phyloP scores from a whole-genome alignment of 1,140 invertebrate species.

The honey bee (Apis mellifera) region Amel_HAv3.1 CM009935.2:75501-76000 shows the following conservation, averaged over 20 bases:
- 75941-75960: too few relatives aligned
- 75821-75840: too few relatives aligned
- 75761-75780: not conserved
- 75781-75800: slow-evolving; percentile 1
- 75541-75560: not conserved
- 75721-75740: too few relatives aligned
- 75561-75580: not conserved
- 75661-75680: too few relatives aligned
- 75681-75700: not conserved
- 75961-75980: too few relatives aligned
- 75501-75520: slow-evolving; percentile 18
- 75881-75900: too few relatives aligned
- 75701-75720: not conserved
- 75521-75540: not conserved
- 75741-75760: too few relatives aligned
- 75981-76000: too few relatives aligned
- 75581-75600: not conserved
- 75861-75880: too few relatives aligned
- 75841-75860: too few relatives aligned
- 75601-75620: not conserved
- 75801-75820: not conserved
- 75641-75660: not conserved
- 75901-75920: not conserved
- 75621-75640: not conserved
- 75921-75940: too few relatives aligned